phyloP scores from a whole-genome alignment of 2,797 vertebrate genomes.

The Artibeus lituratus region DNA sequence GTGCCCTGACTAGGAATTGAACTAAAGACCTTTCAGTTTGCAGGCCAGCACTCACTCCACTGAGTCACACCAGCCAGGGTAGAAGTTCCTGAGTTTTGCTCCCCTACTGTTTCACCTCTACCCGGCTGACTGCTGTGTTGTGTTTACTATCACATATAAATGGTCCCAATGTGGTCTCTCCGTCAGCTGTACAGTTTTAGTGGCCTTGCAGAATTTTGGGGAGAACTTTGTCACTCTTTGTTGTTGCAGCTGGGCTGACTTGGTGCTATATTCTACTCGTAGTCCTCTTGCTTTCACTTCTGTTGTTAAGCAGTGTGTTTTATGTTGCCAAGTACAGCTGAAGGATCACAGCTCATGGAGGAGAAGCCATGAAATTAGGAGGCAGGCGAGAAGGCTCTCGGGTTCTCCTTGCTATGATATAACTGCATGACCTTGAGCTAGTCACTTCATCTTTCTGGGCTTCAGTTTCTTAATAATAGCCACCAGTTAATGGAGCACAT shows the following conservation, averaged over 20 bases:
- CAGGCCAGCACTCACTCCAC: too few relatives aligned
- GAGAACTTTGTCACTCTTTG: background rate
- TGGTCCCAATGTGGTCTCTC: background rate
- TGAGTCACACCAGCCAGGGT: background rate
- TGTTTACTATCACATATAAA: background rate
- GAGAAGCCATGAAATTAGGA: background rate
- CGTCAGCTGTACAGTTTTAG: background rate
- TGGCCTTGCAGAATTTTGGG: background rate
- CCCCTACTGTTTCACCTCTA: background rate
- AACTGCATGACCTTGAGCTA: background rate
- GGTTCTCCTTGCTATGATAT: background rate
- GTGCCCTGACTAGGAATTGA: too few relatives aligned
- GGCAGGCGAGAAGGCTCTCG: background rate
- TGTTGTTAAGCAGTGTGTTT: background rate
- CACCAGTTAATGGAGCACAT: background rate
- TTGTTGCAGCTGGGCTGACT: background rate
- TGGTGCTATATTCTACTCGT: background rate
- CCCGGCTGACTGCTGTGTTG: background rate
- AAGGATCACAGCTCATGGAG: background rate
- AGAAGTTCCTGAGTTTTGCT: background rate
- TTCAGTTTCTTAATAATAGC: background rate
- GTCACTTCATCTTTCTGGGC: background rate
- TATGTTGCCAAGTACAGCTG: background rate
- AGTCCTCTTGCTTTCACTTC: background rate
- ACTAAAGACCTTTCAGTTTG: too few relatives aligned